Conservation (phyloP, 2,797 vertebrate genomes). For the Lophius americanus region DNA sequence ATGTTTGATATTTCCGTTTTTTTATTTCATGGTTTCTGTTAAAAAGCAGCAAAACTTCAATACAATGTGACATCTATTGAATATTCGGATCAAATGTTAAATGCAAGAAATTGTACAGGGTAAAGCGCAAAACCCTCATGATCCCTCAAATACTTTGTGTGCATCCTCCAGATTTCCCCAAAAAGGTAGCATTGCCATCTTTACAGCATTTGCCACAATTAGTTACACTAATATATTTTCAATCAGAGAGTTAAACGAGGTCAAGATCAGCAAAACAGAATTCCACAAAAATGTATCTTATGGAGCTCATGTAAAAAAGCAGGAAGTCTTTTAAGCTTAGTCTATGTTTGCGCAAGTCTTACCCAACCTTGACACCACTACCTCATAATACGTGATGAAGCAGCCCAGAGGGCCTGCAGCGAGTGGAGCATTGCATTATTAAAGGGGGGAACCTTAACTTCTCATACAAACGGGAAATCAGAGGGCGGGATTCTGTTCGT, state of each 20-base stretch:
- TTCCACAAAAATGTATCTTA: not conserved
- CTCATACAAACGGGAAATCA: conserved; percentile 42
- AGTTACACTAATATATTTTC: conserved; percentile 11
- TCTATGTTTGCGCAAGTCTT: conserved; percentile 35
- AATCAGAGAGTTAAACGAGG: conserved; percentile 12
- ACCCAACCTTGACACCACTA: conserved; percentile 9
- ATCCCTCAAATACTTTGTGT: not conserved
- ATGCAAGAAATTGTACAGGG: not conserved
- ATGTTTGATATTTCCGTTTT: no score
- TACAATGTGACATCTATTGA: not conserved
- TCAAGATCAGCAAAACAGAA: conserved; percentile 33
- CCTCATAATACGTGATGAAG: conserved; percentile 16
- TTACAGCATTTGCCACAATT: conserved; percentile 31
- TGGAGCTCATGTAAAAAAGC: conserved; percentile 36
- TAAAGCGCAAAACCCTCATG: conserved; percentile 6
- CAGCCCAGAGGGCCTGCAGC: conserved; percentile 4
- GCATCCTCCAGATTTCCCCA: conserved; percentile 23
- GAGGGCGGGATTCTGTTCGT: conserved; percentile 49
- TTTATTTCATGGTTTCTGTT: not conserved
- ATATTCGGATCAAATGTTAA: conserved; percentile 17
- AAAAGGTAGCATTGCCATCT: conserved; percentile 5
- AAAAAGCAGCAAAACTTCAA: not conserved
- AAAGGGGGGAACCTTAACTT: not conserved
- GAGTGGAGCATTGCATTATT: conserved; percentile 8
- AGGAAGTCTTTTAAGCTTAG: conserved; percentile 29